These are phyloP conservation scores for Adelphocoris suturalis DNA, from an alignment of 2,888 invertebrate genomes.

Conservation along the genomic window DNA sequence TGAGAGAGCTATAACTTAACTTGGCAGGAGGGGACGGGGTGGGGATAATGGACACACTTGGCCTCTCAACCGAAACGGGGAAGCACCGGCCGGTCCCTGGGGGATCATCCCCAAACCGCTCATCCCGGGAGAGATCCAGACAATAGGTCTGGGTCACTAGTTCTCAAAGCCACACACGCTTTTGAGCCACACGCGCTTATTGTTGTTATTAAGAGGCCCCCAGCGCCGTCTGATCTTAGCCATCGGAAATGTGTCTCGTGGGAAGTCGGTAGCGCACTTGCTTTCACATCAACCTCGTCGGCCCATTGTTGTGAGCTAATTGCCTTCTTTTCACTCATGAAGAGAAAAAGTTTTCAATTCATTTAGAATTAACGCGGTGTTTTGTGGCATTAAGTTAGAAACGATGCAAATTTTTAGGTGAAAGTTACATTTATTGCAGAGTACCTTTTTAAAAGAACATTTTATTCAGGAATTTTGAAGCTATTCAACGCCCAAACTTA, in stretches of 20 bases:
- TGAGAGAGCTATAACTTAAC: too few relatives aligned
- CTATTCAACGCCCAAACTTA: too few relatives aligned
- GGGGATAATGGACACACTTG: conserved; percentile 31
- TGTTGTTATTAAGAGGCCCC: conserved; percentile 44
- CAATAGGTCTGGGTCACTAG: conserved; percentile 54
- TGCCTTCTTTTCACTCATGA: not conserved
- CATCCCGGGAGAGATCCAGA: conserved; percentile 30
- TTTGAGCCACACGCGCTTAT: not conserved
- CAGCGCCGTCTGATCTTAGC: not conserved
- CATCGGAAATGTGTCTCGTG: conserved; percentile 40
- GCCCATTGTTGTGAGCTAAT: conserved; percentile 28
- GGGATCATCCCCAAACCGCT: not conserved
- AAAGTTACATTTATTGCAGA: too few relatives aligned
- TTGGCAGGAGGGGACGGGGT: not conserved
- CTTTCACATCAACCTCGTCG: conserved; percentile 42
- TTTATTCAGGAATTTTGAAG: too few relatives aligned
- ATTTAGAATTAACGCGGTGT: not conserved
- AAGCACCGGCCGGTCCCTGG: not conserved
- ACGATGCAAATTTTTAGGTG: too few relatives aligned
- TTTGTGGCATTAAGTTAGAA: too few relatives aligned
- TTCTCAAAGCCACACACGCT: conserved; percentile 43
- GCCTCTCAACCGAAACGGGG: conserved; percentile 21
- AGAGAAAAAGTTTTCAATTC: not conserved
- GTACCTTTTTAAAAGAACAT: too few relatives aligned
- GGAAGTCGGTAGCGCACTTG: conserved; percentile 14